Evolutionary conservation across 2,797 vertebrate species (phyloP), one percentile per base, ranked within the genome.

Genomic region (Phoxinus dragarum): DNA sequence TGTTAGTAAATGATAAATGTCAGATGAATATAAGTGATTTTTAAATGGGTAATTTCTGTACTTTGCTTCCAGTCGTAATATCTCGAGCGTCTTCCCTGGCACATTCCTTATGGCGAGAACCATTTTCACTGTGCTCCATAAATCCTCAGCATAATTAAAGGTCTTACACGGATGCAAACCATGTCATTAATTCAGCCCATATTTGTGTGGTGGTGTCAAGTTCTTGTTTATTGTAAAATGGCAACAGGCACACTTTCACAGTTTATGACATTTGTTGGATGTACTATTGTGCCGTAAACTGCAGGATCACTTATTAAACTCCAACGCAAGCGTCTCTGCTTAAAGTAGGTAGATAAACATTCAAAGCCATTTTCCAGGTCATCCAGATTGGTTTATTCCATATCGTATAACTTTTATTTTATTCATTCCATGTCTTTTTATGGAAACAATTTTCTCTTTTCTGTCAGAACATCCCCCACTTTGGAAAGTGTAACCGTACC

Each of bases 341-440:
- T 27, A 6, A 72, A 82, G 64, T 72, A 56, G 84, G 86, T 83
- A 64, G 56, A 88, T 75, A 69, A 84, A 76, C 72, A 80, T 73
- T 81, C 27, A 83, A 49, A 79, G 68, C 75, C 31, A 19, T 59
- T 76, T 83, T 88, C 27, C 34, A 64, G 82, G 79, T 81, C 79
- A 82, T 44, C 80, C 72, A 87, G 44, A 59, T 54, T 83, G 80
- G 80, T 85, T 76, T 83, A 83, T 85, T 83, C 71, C 44, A 61
- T 47, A 72, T 54, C 21, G 2, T 42, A 34, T 36, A 75, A 54
- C 1, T 31, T 87, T 80, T 52, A 42, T 78, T 3, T 87, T 77
- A 82, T 85, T 84, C 16, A 4, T 86, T 86, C 87, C 82, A 76
- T 83, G 77, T 67, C 74, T 80, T 75, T 88, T 85, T 82, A 86